phyloP scores from a whole-genome alignment of 2,113 vertebrate genomes.

The Zapornia atra region DNA sequence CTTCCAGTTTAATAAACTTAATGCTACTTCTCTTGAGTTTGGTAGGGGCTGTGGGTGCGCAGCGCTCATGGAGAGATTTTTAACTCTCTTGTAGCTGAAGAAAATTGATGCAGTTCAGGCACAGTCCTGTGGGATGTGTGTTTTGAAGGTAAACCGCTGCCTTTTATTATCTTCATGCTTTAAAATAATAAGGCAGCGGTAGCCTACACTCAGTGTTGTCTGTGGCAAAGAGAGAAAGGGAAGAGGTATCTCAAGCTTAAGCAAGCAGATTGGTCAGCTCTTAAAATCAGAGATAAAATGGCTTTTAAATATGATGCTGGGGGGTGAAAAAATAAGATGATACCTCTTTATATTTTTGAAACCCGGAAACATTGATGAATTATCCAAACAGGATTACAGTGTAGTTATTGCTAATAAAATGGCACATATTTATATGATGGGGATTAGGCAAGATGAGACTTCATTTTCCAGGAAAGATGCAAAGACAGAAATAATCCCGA shows the following conservation, averaged over 20 bases:
- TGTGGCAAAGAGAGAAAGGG: not conserved
- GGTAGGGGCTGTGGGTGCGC: not conserved
- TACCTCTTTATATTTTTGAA: not conserved
- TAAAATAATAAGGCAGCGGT: not conserved
- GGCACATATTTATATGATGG: not conserved
- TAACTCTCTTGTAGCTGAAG: not conserved
- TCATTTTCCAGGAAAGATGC: not conserved
- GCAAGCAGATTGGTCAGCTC: not conserved
- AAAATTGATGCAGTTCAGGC: not conserved
- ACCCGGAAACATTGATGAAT: not conserved
- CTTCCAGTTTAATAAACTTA: constrained; percentile 69
- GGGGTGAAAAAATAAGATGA: not conserved
- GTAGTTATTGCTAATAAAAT: not conserved
- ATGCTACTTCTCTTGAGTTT: constrained; percentile 51
- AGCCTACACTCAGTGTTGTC: not conserved
- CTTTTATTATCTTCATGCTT: not conserved
- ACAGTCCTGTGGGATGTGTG: not conserved
- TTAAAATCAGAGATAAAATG: not conserved
- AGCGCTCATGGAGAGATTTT: not conserved
- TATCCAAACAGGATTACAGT: constrained; percentile 22
- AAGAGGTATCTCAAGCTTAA: not conserved
- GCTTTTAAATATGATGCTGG: not conserved
- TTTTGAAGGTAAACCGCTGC: not conserved
- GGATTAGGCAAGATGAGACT: constrained; percentile 12
- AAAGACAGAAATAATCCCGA: constrained; percentile 6